These are phyloP conservation scores for Sapajus apella DNA, from an alignment of 2,113 vertebrate species.

Conservation along the genomic window DNA sequence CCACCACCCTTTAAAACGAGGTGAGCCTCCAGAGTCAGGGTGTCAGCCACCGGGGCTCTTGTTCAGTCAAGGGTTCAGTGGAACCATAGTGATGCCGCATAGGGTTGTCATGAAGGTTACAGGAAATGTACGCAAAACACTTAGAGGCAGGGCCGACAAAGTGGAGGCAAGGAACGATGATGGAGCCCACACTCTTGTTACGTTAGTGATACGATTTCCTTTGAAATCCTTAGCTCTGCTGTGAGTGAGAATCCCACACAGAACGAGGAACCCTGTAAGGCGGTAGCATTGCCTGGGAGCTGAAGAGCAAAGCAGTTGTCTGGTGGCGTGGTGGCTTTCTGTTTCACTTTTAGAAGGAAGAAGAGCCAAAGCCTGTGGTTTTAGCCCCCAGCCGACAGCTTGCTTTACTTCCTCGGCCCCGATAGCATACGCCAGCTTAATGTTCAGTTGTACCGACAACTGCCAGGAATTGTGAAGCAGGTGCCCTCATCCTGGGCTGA, in stretches of 20 bases:
- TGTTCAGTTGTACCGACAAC: too few relatives aligned
- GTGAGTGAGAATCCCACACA: not conserved
- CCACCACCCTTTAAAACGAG: not conserved
- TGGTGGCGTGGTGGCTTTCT: not conserved
- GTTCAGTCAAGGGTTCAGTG: not conserved
- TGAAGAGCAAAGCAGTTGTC: not conserved
- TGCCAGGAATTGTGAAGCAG: not conserved
- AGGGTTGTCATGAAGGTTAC: not conserved
- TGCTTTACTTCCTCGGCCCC: not conserved
- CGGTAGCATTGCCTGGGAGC: not conserved
- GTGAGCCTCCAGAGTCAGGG: not conserved
- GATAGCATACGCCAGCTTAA: not conserved
- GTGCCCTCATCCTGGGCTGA: not conserved
- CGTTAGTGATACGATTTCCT: not conserved
- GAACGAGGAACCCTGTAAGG: not conserved
- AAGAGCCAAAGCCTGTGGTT: not conserved
- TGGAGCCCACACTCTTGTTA: not conserved
- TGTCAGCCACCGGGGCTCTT: not conserved
- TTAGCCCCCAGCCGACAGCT: not conserved
- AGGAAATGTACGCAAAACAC: not conserved
- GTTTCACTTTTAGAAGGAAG: not conserved
- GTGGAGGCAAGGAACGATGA: not conserved
- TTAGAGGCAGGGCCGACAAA: not conserved
- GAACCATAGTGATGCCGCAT: fast-evolving
- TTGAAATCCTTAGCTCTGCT: not conserved